Evolutionary conservation across 2,113 vertebrate genomes (phyloP), one percentile per base, ranked within the genome.

Genomic region (Mionectes macconnelli): DNA sequence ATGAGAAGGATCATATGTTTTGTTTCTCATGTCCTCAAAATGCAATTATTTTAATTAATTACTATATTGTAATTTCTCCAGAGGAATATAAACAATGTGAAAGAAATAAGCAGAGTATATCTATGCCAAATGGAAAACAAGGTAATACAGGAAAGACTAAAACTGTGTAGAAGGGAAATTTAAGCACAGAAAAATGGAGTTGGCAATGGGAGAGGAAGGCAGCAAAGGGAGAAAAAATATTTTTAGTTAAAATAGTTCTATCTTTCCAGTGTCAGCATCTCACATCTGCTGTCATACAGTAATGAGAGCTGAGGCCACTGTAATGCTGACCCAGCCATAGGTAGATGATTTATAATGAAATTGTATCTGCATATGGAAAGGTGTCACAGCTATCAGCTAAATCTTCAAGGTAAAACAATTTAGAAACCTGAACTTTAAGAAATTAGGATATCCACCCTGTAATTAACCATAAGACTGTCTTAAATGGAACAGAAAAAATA

Each of bases 11-110:
- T 96, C 37, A 4, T 92, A 92, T 57, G 50, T 73, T 87, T 96
- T 96, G 35, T 63, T 95, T 90, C 83, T 81, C 55, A n/a, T 68
- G 47, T 75, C 72, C 30, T 94, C 93, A 94, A 92, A 93, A 81
- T 62, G 44, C 16, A 83, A 86, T 89, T 93, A 94, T 95, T 94
- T 93, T 90, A 87, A 95, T 93, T 92, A 89, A 97, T 87, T 77
- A 69, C 14, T 60, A 20, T 56, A 82, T 87, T 87, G 56, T 56
- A 62, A 53, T 93, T 90, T 87, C 82, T 96, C 83, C 73, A 86
- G 63, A 84, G 69, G 44, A 87, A 84, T 56, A 90, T 40, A 94
- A 81, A 96, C 37, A 90, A 84, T 77, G 75, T 73, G 78, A 77
- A 94, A 91, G 50, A 95, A 95, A 69, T 80, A 93, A 92, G 35